Conservation (phyloP, 2,797 vertebrate genomes). For the Chanos chanos region DNA sequence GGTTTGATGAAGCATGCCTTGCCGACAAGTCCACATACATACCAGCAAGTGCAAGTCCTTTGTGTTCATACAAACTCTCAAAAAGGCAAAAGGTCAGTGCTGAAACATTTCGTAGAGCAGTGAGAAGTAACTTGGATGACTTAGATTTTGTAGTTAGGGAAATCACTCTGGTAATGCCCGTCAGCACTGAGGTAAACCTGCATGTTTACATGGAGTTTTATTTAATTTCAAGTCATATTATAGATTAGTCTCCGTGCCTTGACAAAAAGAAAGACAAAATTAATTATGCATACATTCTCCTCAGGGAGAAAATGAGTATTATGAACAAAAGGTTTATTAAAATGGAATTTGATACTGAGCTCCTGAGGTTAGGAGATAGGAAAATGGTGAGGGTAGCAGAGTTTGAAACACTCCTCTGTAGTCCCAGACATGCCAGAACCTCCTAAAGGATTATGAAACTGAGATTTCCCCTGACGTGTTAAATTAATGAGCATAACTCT, state of each 20-base stretch:
- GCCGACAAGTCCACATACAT: slow-evolving; percentile 44
- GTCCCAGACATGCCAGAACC: slow-evolving; percentile 29
- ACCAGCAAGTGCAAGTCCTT: slow-evolving; percentile 11
- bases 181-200: too few relatives aligned
- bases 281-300: too few relatives aligned
- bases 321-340: slow-evolving; percentile 2
- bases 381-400: slow-evolving; percentile 31
- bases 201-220: too few relatives aligned
- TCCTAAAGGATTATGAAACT: slow-evolving; percentile 34
- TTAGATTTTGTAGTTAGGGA: too few relatives aligned
- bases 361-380: slow-evolving; percentile 30
- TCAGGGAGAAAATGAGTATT: too few relatives aligned
- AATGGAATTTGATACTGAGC: not conserved
- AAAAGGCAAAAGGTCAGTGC: slow-evolving; percentile 27
- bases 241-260: too few relatives aligned
- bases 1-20: slow-evolving; percentile 54
- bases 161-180: too few relatives aligned
- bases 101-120: too few relatives aligned
- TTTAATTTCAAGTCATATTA: too few relatives aligned
- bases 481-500: slow-evolving; percentile 36
- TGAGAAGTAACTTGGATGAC: too few relatives aligned
- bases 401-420: slow-evolving; percentile 27
- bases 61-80: slow-evolving; percentile 19
- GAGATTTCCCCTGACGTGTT: slow-evolving; percentile 37
- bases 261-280: too few relatives aligned